These are phyloP conservation scores for Drosophila pseudotakahashii DNA, from an alignment of 2,888 invertebrate genomes.

Conservation along the genomic window DNA sequence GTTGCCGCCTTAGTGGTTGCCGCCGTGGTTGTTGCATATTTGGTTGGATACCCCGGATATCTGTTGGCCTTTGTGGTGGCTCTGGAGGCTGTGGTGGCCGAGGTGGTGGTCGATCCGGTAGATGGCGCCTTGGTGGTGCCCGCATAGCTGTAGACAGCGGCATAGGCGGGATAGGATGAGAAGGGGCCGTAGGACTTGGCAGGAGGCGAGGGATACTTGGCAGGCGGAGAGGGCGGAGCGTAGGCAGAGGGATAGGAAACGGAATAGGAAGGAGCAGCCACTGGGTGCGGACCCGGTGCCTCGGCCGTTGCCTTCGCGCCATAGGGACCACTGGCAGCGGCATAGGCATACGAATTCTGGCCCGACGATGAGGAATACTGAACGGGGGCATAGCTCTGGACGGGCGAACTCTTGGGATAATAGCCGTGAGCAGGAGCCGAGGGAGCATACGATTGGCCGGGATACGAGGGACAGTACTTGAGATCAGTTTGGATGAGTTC, in stretches of 20 bases:
- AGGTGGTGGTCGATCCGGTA: constrained; percentile 1
- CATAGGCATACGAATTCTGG: constrained; percentile 38
- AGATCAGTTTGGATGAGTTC: constrained; percentile 21
- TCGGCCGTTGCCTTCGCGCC: constrained; percentile 54
- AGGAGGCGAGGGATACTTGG: background rate
- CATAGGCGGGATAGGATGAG: constrained; percentile 17
- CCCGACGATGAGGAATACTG: background rate
- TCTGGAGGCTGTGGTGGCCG: background rate
- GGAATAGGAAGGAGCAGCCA: constrained; percentile 4
- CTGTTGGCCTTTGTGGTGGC: constrained; percentile 1
- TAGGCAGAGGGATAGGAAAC: constrained; percentile 4
- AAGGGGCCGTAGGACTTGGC: background rate
- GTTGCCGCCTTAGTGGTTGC: background rate
- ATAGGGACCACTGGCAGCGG: constrained; percentile 40
- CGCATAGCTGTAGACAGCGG: constrained; percentile 9
- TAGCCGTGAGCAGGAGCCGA: constrained; percentile 1
- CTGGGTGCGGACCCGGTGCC: constrained; percentile 42
- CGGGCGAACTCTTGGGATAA: background rate
- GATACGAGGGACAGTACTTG: constrained; percentile 10
- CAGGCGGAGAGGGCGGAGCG: background rate
- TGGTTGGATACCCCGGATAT: constrained; percentile 18
- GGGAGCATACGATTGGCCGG: background rate
- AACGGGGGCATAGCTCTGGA: background rate
- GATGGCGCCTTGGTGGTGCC: constrained; percentile 15
- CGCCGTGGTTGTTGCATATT: background rate